Evolutionary conservation across 2,888 invertebrate species (phyloP), one percentile per base, ranked within the genome.

Genomic region (Podotricha telesiphe): DNA sequence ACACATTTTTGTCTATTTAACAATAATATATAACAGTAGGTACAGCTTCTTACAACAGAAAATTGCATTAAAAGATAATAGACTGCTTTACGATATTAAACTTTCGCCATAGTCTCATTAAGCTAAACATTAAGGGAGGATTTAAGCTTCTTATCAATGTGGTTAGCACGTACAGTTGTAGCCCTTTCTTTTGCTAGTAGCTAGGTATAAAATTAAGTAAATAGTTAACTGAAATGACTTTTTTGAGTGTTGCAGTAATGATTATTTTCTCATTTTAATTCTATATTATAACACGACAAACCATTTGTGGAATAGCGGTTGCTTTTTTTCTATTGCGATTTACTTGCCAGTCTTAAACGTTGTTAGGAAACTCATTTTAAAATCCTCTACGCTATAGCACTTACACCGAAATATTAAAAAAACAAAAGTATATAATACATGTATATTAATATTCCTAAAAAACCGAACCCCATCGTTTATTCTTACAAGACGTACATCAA

Each of bases 401-500:
- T 59, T 45, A 28, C 4, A 4, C n/a, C n/a, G n/a, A 59, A 59
- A 45, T 28, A 59, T 28, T n/a, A 22, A 59, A 42, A 42, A 22
- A 6, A 22, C 20, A 45, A 45, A 28, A 28, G 3, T 56, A 56
- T 22, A 58, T 42, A 42, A 55, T 55, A 47, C 6, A 37, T 34
- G 11, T 51, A 63, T 51, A 51, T 51, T 53, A 45, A 67, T 47
- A 67, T 47, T 20, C 67, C 20, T 45, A 61, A 67, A 55, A 15
- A 55, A 15, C 67, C 65, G 70, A 70, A 72, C 67, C 67, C 73
- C 59, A 68, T 68, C 65, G 67, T 69, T 73, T 68, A 72, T 70
- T 84, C 85, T 84, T 85, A 69, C 77, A 86, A 86, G 82, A 82
- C 81, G 79, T 62, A 82, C 81, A 82, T 84, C 82, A 84, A 84